Base-by-base conservation (phyloP, 2,888 invertebrate genomes). In the Brenthis ino region DNA sequence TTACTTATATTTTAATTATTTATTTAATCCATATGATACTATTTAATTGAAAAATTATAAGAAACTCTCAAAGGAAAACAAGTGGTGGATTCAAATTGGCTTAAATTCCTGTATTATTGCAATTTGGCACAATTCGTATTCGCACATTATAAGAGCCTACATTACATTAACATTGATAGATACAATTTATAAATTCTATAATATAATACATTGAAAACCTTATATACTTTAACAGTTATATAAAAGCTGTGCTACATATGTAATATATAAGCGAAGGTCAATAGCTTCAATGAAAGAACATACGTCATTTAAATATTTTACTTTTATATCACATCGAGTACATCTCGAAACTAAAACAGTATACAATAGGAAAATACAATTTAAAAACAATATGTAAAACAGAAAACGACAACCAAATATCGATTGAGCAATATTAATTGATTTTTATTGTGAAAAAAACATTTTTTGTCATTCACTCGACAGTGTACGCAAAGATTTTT, bases 301-400 rank as follows among this genome's bases (percentile, higher is more conserved):
- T 84, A 82, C 75, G 78, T 83, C 87, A 84, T 77, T 83, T 85
- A 65, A 70, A 80, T 75, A 79, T 85, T 89, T 89, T 88, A 87
- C 88, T 88, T 84, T 71, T 57, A 83, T 87, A 88, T 87, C 87
- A 88, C 89, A 91, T 87, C 80, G 82, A 87, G 83, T 89, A 90
- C 87, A 91, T 87, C 82, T 87, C 85, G 83, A 86, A 28, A 86
- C 81, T 79, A 82, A 82, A 83, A 79, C 28, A 60, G 50, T 60
- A 60, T 28, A 60, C 50, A 60, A 50, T 60, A 60, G 33, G 47
- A 48, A 47, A 48, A 58, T 58, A 58, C 37, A 57, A n/a, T 43
- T 43, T 58, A n/a, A 50, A 60, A 60, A 60, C 50, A 60, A 60
- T 24, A n/a, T 60, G 47, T 28, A 60, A 50, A 60, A 43, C 37